Conservation (phyloP, 2,888 invertebrate species). For the Coelopa pilipes region DNA sequence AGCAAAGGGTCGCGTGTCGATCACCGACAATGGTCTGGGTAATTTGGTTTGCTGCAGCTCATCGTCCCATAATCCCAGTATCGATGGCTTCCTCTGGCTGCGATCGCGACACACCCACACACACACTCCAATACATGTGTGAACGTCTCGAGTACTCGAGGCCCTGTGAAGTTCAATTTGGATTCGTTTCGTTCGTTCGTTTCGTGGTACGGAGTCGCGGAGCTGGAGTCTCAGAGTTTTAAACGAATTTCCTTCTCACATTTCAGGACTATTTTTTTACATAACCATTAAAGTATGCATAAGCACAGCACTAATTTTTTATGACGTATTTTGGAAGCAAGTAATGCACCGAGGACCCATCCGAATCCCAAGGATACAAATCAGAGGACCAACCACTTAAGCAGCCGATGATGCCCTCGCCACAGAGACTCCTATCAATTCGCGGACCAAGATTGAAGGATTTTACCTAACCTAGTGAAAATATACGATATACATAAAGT, state of each 20-base stretch:
- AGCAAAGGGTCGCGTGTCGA: no score
- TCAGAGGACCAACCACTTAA: not conserved
- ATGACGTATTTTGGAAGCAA: not conserved
- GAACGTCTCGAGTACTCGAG: no score
- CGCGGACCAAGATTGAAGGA: constrained; percentile 26
- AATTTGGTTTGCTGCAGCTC: not conserved
- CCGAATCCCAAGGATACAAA: no score
- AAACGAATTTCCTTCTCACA: not conserved
- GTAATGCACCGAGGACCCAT: not conserved
- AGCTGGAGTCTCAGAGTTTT: not conserved
- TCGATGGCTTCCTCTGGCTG: no score
- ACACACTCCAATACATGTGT: no score
- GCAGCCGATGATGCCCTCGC: not conserved
- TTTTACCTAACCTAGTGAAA: constrained; percentile 20
- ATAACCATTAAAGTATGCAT: not conserved
- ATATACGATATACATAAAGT: constrained; percentile 48
- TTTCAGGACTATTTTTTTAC: not conserved
- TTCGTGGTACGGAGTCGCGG: not conserved
- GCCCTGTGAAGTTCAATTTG: not conserved
- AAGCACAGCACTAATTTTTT: not conserved
- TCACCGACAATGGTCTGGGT: no score
- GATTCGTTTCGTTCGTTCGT: no score
- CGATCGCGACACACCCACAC: no score
- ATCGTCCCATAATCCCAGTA: no score
- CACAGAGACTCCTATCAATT: constrained; percentile 5